Evolutionary conservation across 2,888 invertebrate genomes (phyloP).

Genomic region (Dascillus cervinus): DNA sequence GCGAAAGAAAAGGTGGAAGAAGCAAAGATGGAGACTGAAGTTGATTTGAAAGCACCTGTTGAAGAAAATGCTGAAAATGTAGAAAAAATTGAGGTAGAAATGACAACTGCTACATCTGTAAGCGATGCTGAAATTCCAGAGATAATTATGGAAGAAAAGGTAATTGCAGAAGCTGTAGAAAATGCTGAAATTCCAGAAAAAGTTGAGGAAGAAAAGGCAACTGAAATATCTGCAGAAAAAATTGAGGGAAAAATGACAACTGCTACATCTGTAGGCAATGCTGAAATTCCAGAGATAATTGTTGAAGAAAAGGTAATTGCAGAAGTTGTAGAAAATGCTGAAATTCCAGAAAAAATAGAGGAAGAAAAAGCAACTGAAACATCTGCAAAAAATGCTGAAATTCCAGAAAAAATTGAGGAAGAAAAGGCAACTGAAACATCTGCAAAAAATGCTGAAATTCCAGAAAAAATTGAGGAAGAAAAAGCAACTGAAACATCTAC

Average conservation of each 20-base stretch:
- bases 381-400: slow-evolving; percentile 20
- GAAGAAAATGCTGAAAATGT: too few species aligned
- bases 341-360: slow-evolving; percentile 44
- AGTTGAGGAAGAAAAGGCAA: slow-evolving; percentile 24
- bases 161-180: too few species aligned
- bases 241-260: too few species aligned
- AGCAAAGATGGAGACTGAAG: too few species aligned
- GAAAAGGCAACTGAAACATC: slow-evolving; percentile 6
- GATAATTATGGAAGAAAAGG: neutral
- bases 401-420: slow-evolving; percentile 9
- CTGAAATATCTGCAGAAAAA: too few species aligned
- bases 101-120: too few species aligned
- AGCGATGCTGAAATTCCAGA: slow-evolving; percentile 1
- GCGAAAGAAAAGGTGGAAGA: too few species aligned
- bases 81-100: too few species aligned
- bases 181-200: too few species aligned
- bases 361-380: slow-evolving; percentile 23
- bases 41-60: too few species aligned
- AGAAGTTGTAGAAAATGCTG: slow-evolving; percentile 37
- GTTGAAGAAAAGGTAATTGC: slow-evolving; percentile 24
- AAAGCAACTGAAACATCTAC: slow-evolving; percentile 1
- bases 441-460: slow-evolving; percentile 3
- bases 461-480: neutral
- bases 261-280: too few species aligned
- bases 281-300: slow-evolving; percentile 1